Base-by-base conservation (phyloP, 2,797 vertebrate genomes). In the Cyclura pinguis region DNA sequence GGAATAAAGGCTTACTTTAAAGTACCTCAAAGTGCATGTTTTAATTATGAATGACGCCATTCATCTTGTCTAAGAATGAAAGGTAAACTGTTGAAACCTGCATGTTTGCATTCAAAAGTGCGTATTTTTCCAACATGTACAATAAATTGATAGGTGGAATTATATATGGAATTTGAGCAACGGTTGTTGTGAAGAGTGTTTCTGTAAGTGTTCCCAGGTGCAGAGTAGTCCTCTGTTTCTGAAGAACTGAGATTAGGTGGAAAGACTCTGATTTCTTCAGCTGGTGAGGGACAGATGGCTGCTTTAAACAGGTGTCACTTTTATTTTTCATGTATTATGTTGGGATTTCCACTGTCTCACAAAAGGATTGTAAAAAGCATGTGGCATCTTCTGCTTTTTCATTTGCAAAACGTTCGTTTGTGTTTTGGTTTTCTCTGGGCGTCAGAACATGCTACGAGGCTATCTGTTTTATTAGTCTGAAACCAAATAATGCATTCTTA, bases 251-350 rank as follows among this genome's bases (percentile, higher is more conserved):
- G 94, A 93, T 94, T 90, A 91, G 92, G 38, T 94, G 73, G 64
- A 38, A 88, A 72, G 9, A 93, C 35, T 80, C 72, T 80, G n/a
- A 92, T 96, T 94, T 96, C 89, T 94, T 90, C 95, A 86, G 73
- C 93, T 96, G 96, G 90, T 95, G 96, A 95, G 96, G 95, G 96
- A 97, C 98, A 98, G 98, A 98, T 98, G 97, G 96, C 94, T 97
- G 94, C 94, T 97, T 97, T 96, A 97, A 97, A 97, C 97, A 97
- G 97, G 97, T 97, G 97, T 97, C 96, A 96, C 94, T 97, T 97
- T 96, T 94, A 93, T 96, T 97, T 94, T 93, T 97, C 95, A 84
- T 96, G 96, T 95, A 94, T 97, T 96, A 96, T 96, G 89, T 95
- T 96, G 94, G 94, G 96, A 94, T 94, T 96, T 97, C 83, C 94